Conservation (phyloP, 1,140 invertebrate species). For the Bursaphelenchus mucronatus region DNA sequence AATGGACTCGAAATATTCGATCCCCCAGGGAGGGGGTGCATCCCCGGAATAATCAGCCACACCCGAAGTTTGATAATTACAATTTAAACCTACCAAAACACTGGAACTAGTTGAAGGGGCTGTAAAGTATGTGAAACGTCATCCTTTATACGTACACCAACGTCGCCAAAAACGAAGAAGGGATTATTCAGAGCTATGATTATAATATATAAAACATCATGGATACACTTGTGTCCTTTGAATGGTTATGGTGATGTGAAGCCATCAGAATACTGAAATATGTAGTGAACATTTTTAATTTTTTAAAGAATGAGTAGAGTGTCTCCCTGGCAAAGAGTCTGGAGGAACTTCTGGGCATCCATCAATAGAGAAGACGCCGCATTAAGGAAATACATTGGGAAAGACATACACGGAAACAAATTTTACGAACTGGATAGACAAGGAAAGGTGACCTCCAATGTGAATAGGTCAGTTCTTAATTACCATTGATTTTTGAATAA, state of each 20-base stretch:
- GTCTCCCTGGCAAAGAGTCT: constrained; percentile 14
- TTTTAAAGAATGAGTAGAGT: constrained; percentile 17
- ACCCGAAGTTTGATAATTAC: constrained; percentile 70
- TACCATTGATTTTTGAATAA: not conserved
- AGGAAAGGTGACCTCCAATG: constrained; percentile 21
- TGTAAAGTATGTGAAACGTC: constrained; percentile 45
- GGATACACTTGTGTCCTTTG: constrained; percentile 4
- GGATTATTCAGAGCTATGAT: constrained; percentile 22
- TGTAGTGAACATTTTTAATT: not conserved
- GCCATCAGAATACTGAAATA: not conserved
- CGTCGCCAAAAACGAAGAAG: constrained; percentile 25
- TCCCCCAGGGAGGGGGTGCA: constrained; percentile 71
- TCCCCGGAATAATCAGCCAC: constrained; percentile 30
- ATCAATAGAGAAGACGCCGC: not conserved
- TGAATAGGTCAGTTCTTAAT: constrained; percentile 24
- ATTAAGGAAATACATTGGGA: constrained; percentile 26
- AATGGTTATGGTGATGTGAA: not conserved
- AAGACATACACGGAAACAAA: constrained; percentile 29
- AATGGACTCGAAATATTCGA: constrained; percentile 71
- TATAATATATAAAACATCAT: constrained; percentile 2
- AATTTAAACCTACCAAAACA: constrained; percentile 70
- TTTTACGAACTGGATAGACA: constrained; percentile 25
- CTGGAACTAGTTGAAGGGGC: constrained; percentile 24
- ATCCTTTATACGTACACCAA: constrained; percentile 47
- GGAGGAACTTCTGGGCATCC: constrained; percentile 17